Evolutionary conservation across 35 echinoderm and acorn worm genomes (phyloP).

Genomic region (Eucidaris tribuloides): DNA sequence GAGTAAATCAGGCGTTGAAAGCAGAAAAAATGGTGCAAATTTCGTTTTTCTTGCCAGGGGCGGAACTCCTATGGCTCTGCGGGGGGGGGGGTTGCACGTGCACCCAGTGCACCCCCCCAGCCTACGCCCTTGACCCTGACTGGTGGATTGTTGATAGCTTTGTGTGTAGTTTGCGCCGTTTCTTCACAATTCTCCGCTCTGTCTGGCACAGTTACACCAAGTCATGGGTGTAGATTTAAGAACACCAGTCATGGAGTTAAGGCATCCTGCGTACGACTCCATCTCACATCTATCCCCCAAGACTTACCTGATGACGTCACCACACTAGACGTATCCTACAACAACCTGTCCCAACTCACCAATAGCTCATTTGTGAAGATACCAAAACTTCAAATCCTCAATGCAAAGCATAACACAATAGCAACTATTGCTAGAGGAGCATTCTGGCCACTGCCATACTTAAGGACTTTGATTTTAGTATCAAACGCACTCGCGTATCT

Average conservation of each 20-base stretch:
- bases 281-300: background rate
- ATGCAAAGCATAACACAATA: background rate
- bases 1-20: too few relatives aligned
- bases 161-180: too few relatives aligned
- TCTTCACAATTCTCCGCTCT: too few relatives aligned
- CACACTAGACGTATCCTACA: background rate
- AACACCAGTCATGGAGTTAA: background rate
- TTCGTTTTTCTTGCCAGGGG: too few relatives aligned
- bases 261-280: background rate
- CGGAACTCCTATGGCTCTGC: too few relatives aligned
- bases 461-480: background rate
- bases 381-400: background rate
- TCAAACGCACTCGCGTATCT: background rate
- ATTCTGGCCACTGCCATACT: background rate
- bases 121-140: too few relatives aligned
- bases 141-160: too few relatives aligned
- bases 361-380: background rate
- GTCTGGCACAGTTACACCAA: too few relatives aligned
- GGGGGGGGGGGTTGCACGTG: too few relatives aligned
- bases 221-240: background rate
- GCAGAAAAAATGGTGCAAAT: too few relatives aligned
- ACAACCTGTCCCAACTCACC: background rate
- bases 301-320: background rate
- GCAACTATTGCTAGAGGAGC: background rate
- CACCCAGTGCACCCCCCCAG: too few relatives aligned